Evolutionary conservation across 2,888 invertebrate species (phyloP).

Genomic region (Amiota communis): DNA sequence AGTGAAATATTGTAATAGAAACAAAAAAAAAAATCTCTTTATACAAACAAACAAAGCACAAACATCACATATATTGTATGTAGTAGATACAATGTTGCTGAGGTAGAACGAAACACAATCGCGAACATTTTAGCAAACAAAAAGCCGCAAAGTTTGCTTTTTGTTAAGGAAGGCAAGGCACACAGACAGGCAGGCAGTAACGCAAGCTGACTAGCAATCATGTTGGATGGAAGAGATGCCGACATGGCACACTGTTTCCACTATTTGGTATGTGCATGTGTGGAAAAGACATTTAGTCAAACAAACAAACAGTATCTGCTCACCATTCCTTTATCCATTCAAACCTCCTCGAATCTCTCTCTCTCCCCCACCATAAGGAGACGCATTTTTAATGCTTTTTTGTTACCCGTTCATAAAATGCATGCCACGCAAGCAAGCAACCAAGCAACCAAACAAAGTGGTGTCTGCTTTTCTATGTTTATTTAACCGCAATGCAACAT

Average conservation of each 20-base stretch:
- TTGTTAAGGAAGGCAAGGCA: constrained; percentile 45
- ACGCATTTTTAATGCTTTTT: constrained; percentile 12
- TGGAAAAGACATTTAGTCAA: constrained; percentile 8
- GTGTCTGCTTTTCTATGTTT: constrained; percentile 52
- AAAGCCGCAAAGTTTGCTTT: constrained; percentile 62
- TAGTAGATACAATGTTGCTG: not conserved
- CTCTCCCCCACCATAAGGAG: constrained; percentile 30
- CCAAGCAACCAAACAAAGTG: constrained; percentile 10
- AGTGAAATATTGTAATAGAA: not conserved
- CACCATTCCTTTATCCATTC: too few species aligned
- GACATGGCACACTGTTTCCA: not conserved
- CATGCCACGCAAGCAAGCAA: constrained; percentile 32
- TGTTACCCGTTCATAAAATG: constrained; percentile 44
- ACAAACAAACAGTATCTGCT: not conserved
- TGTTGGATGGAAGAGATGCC: not conserved
- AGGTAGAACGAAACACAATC: constrained; percentile 56
- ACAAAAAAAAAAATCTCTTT: constrained; percentile 6
- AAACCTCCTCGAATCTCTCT: not conserved
- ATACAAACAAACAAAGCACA: constrained; percentile 23
- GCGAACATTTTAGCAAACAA: constrained; percentile 59
- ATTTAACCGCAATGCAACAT: constrained; percentile 61
- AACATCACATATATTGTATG: not conserved
- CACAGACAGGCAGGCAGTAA: not conserved
- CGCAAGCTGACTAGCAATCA: not conserved
- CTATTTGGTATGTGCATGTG: constrained; percentile 50